These are phyloP conservation scores for Lindbergichthys nudifrons DNA, from an alignment of 2,797 vertebrate genomes.

Conservation along the genomic window DNA sequence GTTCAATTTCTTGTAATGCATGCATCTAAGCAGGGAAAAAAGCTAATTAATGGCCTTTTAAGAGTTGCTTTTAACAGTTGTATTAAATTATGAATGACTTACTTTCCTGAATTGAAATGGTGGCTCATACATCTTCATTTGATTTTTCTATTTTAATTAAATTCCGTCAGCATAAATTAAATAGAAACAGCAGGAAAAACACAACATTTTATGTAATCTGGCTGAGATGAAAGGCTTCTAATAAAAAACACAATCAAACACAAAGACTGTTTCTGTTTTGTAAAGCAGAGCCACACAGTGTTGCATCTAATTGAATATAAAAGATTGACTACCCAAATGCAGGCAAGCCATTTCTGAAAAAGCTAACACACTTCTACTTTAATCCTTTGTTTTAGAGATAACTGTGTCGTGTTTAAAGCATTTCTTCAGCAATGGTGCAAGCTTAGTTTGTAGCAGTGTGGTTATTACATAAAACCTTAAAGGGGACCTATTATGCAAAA, in stretches of 20 bases:
- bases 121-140: neutral
- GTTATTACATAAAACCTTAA: neutral
- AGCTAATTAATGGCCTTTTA: neutral
- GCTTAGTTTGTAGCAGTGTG: neutral
- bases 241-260: slow-evolving; percentile 36
- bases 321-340: neutral
- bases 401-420: neutral
- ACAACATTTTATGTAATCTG: slow-evolving; percentile 16
- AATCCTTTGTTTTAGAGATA: neutral
- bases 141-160: slow-evolving; percentile 19
- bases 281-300: slow-evolving; percentile 1
- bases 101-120: neutral
- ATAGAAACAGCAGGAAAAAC: slow-evolving; percentile 11
- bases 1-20: too few species aligned
- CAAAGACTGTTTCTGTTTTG: slow-evolving; percentile 10
- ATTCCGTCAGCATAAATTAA: slow-evolving; percentile 15
- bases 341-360: neutral
- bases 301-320: neutral
- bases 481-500: too few species aligned
- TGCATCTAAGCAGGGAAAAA: neutral
- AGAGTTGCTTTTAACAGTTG: too few species aligned
- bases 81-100: neutral
- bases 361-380: neutral
- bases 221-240: slow-evolving; percentile 35
- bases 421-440: neutral